Evolutionary conservation across 2,113 vertebrate species (phyloP).

Genomic region (Shinisaurus crocodilurus): DNA sequence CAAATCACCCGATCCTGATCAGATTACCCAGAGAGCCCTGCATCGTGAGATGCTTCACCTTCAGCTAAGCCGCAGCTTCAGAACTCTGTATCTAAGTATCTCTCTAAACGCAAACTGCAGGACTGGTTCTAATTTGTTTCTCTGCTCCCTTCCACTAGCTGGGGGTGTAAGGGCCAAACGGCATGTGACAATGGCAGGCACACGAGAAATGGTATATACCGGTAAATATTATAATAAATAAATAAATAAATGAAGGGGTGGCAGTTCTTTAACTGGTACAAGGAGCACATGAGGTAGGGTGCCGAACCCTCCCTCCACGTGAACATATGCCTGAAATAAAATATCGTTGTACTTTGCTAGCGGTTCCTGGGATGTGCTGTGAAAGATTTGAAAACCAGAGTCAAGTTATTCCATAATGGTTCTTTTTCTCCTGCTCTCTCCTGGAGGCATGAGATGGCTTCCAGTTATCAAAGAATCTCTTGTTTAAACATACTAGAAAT

Average conservation of each 20-base stretch:
- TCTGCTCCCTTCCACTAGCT: neutral
- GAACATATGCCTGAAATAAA: neutral
- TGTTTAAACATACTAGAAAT: slow-evolving; percentile 3
- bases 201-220: no score
- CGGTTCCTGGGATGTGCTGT: neutral
- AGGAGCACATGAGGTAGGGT: neutral
- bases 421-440: neutral
- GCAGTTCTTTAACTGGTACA: neutral
- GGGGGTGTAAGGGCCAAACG: neutral
- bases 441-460: neutral
- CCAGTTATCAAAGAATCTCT: slow-evolving; percentile 19
- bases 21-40: neutral
- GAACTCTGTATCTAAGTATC: neutral
- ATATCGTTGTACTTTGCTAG: neutral
- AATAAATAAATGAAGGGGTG: no score
- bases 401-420: neutral
- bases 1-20: neutral
- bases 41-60: neutral
- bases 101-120: neutral
- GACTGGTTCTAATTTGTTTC: neutral
- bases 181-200: neutral
- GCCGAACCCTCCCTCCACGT: neutral
- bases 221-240: no score
- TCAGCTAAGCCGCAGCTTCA: neutral
- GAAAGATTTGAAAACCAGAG: neutral